Evolutionary conservation across 2,888 invertebrate species (phyloP).

Genomic region (Microplitis deprimator): DNA sequence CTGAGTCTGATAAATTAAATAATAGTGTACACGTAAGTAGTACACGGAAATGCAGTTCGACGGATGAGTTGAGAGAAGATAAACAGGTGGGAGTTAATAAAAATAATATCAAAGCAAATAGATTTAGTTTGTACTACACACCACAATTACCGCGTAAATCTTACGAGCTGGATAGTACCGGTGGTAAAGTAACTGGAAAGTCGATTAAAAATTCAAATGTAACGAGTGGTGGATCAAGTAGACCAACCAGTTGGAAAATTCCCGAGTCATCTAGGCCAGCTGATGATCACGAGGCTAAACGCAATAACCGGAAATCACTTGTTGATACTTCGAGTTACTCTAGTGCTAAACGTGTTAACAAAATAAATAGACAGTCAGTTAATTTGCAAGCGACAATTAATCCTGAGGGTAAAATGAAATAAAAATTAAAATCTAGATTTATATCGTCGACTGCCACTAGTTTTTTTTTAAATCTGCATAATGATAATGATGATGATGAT

Average conservation of each 20-base stretch:
- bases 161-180: conserved; percentile 56
- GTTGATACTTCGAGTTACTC: conserved; percentile 51
- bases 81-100: conserved; percentile 46
- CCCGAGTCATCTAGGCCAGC: conserved; percentile 39
- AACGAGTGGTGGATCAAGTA: conserved; percentile 28
- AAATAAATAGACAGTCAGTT: conserved; percentile 56
- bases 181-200: conserved; percentile 51
- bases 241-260: conserved; percentile 50
- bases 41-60: conserved; percentile 57
- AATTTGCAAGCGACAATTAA: conserved; percentile 52
- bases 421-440: conserved; percentile 26
- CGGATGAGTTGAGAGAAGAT: conserved; percentile 60
- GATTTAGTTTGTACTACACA: conserved; percentile 65
- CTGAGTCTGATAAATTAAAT: conserved; percentile 31
- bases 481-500: background rate
- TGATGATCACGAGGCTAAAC: conserved; percentile 36
- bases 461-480: background rate
- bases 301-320: conserved; percentile 55
- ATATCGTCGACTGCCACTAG: background rate
- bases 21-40: conserved; percentile 39
- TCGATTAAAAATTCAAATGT: conserved; percentile 40
- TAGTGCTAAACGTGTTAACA: conserved; percentile 55
- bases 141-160: conserved; percentile 62
- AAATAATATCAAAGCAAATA: conserved; percentile 54
- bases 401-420: conserved; percentile 52